phyloP scores from a whole-genome alignment of 2,888 invertebrate genomes.

The Enchytraeus crypticus region DNA sequence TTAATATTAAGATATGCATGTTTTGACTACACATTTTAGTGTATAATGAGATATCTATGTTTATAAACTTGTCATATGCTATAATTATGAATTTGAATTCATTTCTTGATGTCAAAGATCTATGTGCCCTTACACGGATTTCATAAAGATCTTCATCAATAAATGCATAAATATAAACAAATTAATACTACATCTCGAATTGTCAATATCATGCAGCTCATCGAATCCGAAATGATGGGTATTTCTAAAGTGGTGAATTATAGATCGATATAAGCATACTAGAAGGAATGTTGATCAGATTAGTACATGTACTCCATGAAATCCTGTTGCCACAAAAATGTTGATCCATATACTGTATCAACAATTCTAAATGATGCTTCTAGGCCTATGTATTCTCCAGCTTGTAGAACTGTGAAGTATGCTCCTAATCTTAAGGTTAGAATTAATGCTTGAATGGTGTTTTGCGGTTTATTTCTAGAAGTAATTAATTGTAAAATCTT shows the following conservation, averaged over 20 bases:
- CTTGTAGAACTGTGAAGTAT: slow-evolving; percentile 62
- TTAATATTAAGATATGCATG: slow-evolving; percentile 7
- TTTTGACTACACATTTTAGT: no score
- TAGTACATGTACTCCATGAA: slow-evolving; percentile 66
- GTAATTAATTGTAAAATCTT: no score
- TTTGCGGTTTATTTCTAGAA: slow-evolving; percentile 49
- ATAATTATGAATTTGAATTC: slow-evolving; percentile 21
- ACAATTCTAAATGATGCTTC: slow-evolving; percentile 58
- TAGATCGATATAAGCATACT: slow-evolving; percentile 53
- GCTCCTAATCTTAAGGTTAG: slow-evolving; percentile 57
- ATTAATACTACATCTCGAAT: slow-evolving; percentile 60
- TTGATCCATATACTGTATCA: slow-evolving; percentile 61
- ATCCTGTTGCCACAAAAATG: slow-evolving; percentile 68
- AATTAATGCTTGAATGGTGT: slow-evolving; percentile 51
- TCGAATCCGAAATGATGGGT: slow-evolving; percentile 60
- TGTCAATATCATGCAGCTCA: slow-evolving; percentile 63
- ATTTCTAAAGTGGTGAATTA: slow-evolving; percentile 53
- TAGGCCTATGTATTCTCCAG: slow-evolving; percentile 62
- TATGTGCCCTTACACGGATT: slow-evolving; percentile 23
- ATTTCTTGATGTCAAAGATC: slow-evolving; percentile 21
- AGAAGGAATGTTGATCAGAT: slow-evolving; percentile 56
- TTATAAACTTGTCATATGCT: no score
- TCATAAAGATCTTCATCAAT: slow-evolving; percentile 60
- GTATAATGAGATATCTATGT: no score
- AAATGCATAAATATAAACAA: slow-evolving; percentile 59